A percentile compares a stretch with the other conserved stretches of the same genome.
phyloP scores from a whole-genome alignment of 53 echinoderm and acorn worm species.

The Henricia sp. region DNA sequence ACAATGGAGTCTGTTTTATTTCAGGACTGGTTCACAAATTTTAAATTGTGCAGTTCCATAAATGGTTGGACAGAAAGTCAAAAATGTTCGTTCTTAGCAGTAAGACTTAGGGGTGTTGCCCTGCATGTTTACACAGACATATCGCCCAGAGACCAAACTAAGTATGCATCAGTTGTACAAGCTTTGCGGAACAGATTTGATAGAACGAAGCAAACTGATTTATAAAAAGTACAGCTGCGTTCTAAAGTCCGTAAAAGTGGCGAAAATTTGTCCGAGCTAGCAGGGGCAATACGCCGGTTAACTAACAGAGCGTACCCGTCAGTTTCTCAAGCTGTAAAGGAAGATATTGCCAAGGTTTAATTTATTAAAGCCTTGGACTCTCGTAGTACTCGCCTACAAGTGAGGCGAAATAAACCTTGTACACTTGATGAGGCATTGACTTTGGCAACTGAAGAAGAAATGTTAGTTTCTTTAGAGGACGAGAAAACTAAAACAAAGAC shows the following conservation, averaged over 20 bases:
- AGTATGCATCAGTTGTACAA: conserved; percentile 14
- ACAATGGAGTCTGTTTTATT: conserved; percentile 5
- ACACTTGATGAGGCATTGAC: conserved; percentile 9
- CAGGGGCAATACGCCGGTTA: conserved; percentile 5
- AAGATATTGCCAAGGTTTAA: conserved; percentile 20
- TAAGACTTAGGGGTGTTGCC: conserved; percentile 5
- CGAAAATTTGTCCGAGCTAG: conserved; percentile 14
- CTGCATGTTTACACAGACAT: conserved; percentile 19
- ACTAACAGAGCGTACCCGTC: conserved; percentile 26
- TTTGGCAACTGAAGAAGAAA: conserved; percentile 15
- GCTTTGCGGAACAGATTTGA: conserved; percentile 21
- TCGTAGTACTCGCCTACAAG: conserved; percentile 5
- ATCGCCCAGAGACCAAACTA: background rate
- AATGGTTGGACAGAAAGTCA: conserved; percentile 25
- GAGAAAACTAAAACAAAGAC: background rate
- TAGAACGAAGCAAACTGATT: conserved; percentile 5
- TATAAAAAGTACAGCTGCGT: conserved; percentile 22
- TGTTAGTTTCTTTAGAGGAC: conserved; percentile 20
- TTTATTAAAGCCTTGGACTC: conserved; percentile 27
- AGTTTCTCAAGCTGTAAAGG: background rate
- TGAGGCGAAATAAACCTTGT: background rate
- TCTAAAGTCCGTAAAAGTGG: conserved; percentile 12
- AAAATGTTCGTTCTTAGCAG: conserved; percentile 30
- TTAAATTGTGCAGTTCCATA: conserved; percentile 1
- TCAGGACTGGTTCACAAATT: conserved; percentile 24